Percentiles rank a stretch among this genome's conserved stretches.
Conservation (phyloP, 2,113 vertebrate species). For the Apus apus region DNA sequence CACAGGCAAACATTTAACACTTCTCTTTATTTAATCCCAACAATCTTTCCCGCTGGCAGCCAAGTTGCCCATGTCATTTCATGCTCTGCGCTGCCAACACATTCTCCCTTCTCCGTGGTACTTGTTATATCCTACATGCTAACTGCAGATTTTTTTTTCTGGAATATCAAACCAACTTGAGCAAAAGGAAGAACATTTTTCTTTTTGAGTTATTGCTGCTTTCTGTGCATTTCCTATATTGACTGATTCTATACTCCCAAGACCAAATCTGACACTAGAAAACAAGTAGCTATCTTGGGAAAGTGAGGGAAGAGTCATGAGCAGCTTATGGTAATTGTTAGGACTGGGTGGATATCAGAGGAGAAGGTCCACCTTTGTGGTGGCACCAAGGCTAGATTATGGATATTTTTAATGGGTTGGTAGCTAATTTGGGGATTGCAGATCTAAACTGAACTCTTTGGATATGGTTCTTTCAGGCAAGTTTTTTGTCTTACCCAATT, state of each 20-base stretch:
- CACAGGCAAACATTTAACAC: background rate
- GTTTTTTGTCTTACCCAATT: background rate
- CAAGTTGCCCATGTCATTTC: background rate
- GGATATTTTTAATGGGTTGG: background rate
- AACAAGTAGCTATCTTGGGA: background rate
- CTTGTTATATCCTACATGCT: background rate
- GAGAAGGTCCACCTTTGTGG: background rate
- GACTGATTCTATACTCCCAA: background rate
- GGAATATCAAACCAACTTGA: background rate
- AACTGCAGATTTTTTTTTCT: background rate
- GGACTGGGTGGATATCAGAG: background rate
- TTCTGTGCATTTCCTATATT: background rate
- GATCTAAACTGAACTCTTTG: background rate
- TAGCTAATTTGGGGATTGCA: background rate
- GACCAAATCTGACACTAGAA: background rate
- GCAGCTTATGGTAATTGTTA: background rate
- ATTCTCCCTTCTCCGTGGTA: background rate
- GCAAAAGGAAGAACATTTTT: background rate
- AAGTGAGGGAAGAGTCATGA: background rate
- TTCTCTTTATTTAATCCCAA: slow-evolving; percentile 29
- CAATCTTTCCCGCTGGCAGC: slow-evolving; percentile 23
- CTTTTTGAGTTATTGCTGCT: background rate
- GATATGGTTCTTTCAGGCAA: background rate
- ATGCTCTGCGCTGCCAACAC: background rate
- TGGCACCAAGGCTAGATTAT: background rate